A percentile compares a stretch with the other conserved stretches of the same genome.
These are phyloP conservation scores for Hippotragus niger DNA, from an alignment of 2,113 vertebrate species.

Conservation along the genomic window DNA sequence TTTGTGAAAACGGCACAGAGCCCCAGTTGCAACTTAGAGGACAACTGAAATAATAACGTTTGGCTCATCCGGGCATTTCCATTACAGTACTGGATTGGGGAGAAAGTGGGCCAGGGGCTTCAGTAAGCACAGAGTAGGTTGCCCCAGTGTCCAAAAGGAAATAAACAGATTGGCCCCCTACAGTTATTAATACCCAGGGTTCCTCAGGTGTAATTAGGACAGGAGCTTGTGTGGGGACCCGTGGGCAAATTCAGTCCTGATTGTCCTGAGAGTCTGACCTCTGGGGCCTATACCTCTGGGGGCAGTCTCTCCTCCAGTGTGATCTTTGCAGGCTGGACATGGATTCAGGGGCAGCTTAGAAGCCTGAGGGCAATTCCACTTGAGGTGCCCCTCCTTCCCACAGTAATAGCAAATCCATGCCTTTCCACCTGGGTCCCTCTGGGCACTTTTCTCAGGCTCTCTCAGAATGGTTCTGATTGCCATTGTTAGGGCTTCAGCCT, in stretches of 20 bases:
- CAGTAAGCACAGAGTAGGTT: not conserved
- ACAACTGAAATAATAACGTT: not conserved
- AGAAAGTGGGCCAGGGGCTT: not conserved
- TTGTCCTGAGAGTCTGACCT: not conserved
- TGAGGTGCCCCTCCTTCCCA: not conserved
- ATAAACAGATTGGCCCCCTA: not conserved
- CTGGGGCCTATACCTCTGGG: not conserved
- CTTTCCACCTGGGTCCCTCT: not conserved
- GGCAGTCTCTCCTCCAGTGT: not conserved
- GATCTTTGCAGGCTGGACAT: not conserved
- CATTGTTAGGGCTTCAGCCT: not conserved
- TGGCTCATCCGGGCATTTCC: not conserved
- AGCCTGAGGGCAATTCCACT: not conserved
- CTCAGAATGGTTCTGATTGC: not conserved
- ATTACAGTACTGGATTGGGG: not conserved
- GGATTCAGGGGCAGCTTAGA: not conserved
- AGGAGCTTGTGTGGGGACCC: not conserved
- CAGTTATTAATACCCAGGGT: not conserved
- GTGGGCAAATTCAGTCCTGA: not conserved
- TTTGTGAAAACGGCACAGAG: not conserved
- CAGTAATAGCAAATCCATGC: not conserved
- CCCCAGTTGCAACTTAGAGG: not conserved
- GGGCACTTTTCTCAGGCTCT: not conserved
- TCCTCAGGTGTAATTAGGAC: not conserved
- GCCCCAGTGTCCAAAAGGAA: not conserved